Base-by-base conservation (phyloP, 2,113 vertebrate species). In the Cephalopholis sonnerati region DNA sequence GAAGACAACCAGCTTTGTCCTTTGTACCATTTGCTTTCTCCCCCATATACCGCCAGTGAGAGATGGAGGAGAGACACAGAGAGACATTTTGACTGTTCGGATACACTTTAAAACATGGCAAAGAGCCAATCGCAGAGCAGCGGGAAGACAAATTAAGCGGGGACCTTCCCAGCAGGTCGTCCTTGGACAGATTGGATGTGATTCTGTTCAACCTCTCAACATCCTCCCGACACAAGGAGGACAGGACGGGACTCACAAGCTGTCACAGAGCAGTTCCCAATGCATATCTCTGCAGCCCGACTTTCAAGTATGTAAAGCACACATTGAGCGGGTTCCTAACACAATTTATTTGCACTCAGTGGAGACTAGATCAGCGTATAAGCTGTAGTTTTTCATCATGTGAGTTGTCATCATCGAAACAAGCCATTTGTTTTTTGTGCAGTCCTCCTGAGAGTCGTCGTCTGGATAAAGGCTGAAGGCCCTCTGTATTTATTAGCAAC, bases 401-500 rank as follows among this genome's bases (percentile, higher is more conserved):
- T 24, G 68, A 73, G 65, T 72, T 85, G 84, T 89, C 88, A 87
- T 86, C 63, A 69, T 79, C 84, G 69, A 89, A 84, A 84, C 71
- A 77, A 90, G 58, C 61, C 88, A 88, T 83, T 88, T 85, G 62
- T 91, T 91, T 77, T 39, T 84, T 44, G 32, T 57, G n/a, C 53
- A 36, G 41, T 62, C 55, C 91, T 84, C 86, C 44, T 70, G 85
- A 81, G 88, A 86, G 88, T 74, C 72, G 73, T 75, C 41, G 48
- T 92, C 83, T 90, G 89, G 88, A 90, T 84, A 87, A 87, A 83
- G 81, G 44, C 78, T 79, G 82, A 86, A 87, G 77, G 50, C 55
- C 44, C 22, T 81, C 90, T 85, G 73, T 93, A 93, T 94, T 93
- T 93, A 92, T 92, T 93, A 93, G 93, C 92, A 94, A 94, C 92